Evolutionary conservation across 30 jellyfish, hydroid and myxozoan genomes (phyloP), one percentile per base, ranked within the genome.

Genomic region (Haliclystus octoradiatus): DNA sequence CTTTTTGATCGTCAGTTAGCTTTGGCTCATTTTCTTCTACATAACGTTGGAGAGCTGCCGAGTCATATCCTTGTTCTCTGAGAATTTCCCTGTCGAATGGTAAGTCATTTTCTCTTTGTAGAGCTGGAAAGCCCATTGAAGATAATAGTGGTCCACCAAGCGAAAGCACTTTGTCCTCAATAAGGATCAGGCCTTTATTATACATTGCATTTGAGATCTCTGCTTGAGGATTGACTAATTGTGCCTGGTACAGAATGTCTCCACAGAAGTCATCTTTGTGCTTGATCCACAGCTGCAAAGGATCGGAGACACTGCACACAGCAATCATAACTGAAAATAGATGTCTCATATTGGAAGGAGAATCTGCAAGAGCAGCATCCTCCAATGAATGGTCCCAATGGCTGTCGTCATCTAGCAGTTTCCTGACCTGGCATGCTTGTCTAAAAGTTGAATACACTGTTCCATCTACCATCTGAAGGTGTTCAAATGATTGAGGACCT

Each of bases 341-440:
- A 35, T 2, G 14, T 28, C 71, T 26, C 33, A 31, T 19, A 22
- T 26, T 22, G 31, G 69, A 28, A 13, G 76, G 72, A 13, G 66
- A 2, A n/a, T 66, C 31, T n/a, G 34, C 30, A 50, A 28, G 31
- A 27, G 31, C 22, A 1, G 88, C 83, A 25, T 78, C 72, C 27
- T 63, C 73, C 67, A 72, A 13, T 19, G 83, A 60, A 73, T 33
- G 28, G n/a, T 60, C 53, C 77, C 87, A 72, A 7, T 73, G 62
- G 19, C 13, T 33, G 72, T 75, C 94, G 60, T 75, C 85, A 28
- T 75, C 57, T 19, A 81, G 53, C n/a, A 74, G 87, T 19, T 73
- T 72, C 66, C 70, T 23, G 25, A 62, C 79, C 23, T 33, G 28
- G 66, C 93, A 76, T 14, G 94, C 26, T 65, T 65, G 24, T 4